A percentile compares a stretch with the other conserved stretches of the same genome.
These are phyloP conservation scores for Acronicta psi DNA, from an alignment of 2,888 invertebrate species.

Conservation along the genomic window DNA sequence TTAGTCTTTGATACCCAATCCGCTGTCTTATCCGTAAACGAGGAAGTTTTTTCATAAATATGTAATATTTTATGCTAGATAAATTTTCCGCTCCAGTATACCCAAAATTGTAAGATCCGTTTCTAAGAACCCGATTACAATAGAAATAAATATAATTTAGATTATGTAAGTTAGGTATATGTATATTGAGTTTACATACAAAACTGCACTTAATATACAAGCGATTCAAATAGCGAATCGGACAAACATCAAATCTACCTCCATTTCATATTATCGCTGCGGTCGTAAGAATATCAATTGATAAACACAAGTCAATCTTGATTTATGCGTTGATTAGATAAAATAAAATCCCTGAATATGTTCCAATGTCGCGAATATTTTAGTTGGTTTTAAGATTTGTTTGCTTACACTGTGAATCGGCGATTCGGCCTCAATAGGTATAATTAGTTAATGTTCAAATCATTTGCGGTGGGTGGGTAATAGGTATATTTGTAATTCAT, in stretches of 20 bases:
- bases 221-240: background rate
- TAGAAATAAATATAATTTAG: too few species aligned
- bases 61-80: too few species aligned
- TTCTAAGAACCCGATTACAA: too few species aligned
- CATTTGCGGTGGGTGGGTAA: conserved; percentile 16
- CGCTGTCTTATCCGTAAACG: too few species aligned
- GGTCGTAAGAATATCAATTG: conserved; percentile 60
- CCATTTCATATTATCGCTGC: conserved; percentile 23
- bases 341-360: conserved; percentile 40
- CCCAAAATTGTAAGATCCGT: too few species aligned
- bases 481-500: conserved; percentile 1
- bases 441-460: conserved; percentile 9
- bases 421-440: conserved; percentile 29
- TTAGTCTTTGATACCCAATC: too few species aligned
- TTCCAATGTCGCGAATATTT: conserved; percentile 46
- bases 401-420: conserved; percentile 11
- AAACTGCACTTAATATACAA: background rate
- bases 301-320: conserved; percentile 70
- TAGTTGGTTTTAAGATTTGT: conserved; percentile 21
- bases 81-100: too few species aligned
- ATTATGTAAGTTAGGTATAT: too few species aligned
- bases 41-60: too few species aligned
- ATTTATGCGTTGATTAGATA: conserved; percentile 71
- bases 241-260: background rate
- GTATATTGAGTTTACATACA: background rate